A percentile compares a stretch with the other conserved stretches of the same genome.
Conservation (phyloP, 1,140 invertebrate genomes). For the Drosophila bocki region DNA sequence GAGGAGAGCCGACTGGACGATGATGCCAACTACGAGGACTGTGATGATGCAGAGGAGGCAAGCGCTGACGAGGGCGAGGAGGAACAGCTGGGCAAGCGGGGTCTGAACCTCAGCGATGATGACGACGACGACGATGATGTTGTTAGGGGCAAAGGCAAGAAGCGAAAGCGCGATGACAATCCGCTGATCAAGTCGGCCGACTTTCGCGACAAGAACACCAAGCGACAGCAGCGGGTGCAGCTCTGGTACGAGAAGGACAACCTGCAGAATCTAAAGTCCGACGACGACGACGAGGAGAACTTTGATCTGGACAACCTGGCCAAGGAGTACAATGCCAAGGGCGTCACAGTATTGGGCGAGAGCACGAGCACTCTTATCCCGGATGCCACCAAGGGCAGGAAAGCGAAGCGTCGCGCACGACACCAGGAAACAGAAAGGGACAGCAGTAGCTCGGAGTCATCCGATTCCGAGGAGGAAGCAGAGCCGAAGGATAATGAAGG, state of each 20-base stretch:
- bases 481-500: constrained; percentile 44
- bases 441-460: constrained; percentile 84
- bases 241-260: constrained; percentile 96
- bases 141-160: constrained; percentile 81
- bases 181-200: constrained; percentile 95
- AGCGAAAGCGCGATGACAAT: constrained; percentile 87
- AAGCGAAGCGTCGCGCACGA: constrained; percentile 75
- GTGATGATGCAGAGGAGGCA: constrained; percentile 88
- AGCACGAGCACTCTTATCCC: constrained; percentile 24
- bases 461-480: constrained; percentile 63
- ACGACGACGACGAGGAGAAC: constrained; percentile 95
- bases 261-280: constrained; percentile 93
- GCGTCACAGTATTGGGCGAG: constrained; percentile 85
- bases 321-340: constrained; percentile 90
- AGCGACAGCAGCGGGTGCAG: constrained; percentile 91
- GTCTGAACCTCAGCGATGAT: constrained; percentile 86
- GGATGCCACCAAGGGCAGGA: constrained; percentile 62
- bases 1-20: constrained; percentile 89
- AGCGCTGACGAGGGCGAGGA: constrained; percentile 62
- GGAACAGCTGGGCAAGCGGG: constrained; percentile 86
- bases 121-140: constrained; percentile 84
- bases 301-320: constrained; percentile 93
- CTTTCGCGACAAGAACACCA: constrained; percentile 89
- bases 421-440: constrained; percentile 61
- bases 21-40: constrained; percentile 90